Evolutionary conservation across 2,113 vertebrate genomes (phyloP), one percentile per base, ranked within the genome.

Genomic region (Orthochromis malagaraziensis): DNA sequence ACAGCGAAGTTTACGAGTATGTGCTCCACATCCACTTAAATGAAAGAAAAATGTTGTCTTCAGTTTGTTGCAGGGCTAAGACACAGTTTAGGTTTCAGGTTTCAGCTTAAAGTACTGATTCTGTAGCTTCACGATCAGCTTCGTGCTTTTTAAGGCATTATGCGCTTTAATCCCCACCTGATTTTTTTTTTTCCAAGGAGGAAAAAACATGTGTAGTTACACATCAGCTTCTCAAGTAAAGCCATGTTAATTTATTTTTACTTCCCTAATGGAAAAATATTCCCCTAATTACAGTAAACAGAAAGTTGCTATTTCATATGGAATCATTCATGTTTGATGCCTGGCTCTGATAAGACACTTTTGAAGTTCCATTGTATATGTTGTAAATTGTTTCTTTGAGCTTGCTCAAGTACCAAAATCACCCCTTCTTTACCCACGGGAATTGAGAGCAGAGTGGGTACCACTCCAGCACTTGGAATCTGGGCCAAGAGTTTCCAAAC

Each of bases 231-330:
- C 84, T 95, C 91, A 95, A 93, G 91, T 86, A 85, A 82, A 93
- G 88, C 88, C 85, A 95, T 81, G 90, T 94, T 96, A 91, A 97
- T 97, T 96, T 97, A 96, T 96, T 96, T 97, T 94, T 93, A 94
- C 95, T 96, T 95, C 95, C 95, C 92, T 96, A 97, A 97, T 96
- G 92, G 94, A 95, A 96, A 96, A 97, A 96, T 95, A 95, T 96
- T 95, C 95, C 95, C 95, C 94, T 96, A 97, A 97, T 97, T 97
- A 96, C 94, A 35, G 94, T 95, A 96, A 96, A 97, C 95, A 96
- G 92, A 96, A 95, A 95, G 88, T 94, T 97, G 97, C 95, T 96
- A 90, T 97, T 97, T 97, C 96, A 97, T 97, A 96, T 96, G 97
- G 96, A 96, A 96, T 97, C 96, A 96, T 96, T 97, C 96, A 96